A percentile compares a stretch with the other conserved stretches of the same genome.
These are phyloP conservation scores for Argyrosomus regius DNA, from an alignment of 2,797 vertebrate species.

Conservation along the genomic window DNA sequence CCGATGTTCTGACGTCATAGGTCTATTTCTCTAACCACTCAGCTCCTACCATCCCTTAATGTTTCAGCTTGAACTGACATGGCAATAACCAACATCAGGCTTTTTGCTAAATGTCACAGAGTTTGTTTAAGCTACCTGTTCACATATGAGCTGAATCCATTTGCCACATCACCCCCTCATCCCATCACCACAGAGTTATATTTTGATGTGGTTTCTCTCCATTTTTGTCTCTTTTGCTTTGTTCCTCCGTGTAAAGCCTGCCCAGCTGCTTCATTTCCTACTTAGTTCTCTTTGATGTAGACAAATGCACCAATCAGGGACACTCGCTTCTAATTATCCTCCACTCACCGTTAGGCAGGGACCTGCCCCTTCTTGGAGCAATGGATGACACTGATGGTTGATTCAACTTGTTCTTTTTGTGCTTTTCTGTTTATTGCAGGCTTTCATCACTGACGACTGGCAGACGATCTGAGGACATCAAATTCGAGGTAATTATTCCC, in stretches of 20 bases:
- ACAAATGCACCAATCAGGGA: conserved; percentile 66
- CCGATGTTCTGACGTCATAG: neutral
- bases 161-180: too few relatives aligned
- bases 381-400: conserved; percentile 24
- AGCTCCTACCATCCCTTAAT: neutral
- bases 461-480: conserved; percentile 55
- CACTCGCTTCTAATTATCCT: conserved; percentile 31
- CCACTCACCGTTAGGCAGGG: conserved; percentile 11
- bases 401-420: conserved; percentile 47
- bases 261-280: conserved; percentile 49
- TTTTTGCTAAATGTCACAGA: conserved; percentile 14
- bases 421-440: conserved; percentile 56
- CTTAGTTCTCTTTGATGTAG: conserved; percentile 55
- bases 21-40: conserved; percentile 4
- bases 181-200: neutral
- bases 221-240: conserved; percentile 38
- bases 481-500: conserved; percentile 63
- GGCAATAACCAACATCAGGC: conserved; percentile 9
- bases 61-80: conserved; percentile 1
- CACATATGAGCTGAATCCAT: neutral
- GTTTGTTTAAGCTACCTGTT: conserved; percentile 3
- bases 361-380: conserved; percentile 21
- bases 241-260: conserved; percentile 36
- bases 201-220: conserved; percentile 2
- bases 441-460: conserved; percentile 50